Evolutionary conservation across 2,888 invertebrate species (phyloP).

Genomic region (Mechanitis messenoides): DNA sequence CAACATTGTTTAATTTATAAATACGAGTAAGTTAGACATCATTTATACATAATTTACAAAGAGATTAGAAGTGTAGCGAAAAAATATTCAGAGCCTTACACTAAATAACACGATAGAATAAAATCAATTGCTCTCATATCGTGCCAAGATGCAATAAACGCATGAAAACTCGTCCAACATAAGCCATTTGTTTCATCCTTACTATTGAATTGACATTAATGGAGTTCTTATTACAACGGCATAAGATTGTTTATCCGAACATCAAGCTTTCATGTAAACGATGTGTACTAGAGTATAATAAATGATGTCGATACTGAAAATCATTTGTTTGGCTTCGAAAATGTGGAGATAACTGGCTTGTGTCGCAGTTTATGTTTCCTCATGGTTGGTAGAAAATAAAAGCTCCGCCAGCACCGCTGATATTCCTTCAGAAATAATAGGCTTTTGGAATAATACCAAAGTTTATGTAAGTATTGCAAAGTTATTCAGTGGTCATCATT

Average conservation of each 20-base stretch:
- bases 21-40: not conserved
- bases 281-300: conserved; percentile 52
- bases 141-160: conserved; percentile 67
- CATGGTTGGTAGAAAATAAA: conserved; percentile 21
- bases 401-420: conserved; percentile 35
- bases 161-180: conserved; percentile 60
- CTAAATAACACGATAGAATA: conserved; percentile 51
- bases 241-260: conserved; percentile 15
- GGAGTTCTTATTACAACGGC: conserved; percentile 14
- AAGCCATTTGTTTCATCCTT: conserved; percentile 51
- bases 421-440: too few relatives aligned
- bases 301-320: conserved; percentile 59
- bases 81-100: conserved; percentile 12
- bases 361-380: conserved; percentile 26
- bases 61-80: not conserved
- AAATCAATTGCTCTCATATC: conserved; percentile 63
- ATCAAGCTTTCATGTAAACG: conserved; percentile 28
- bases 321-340: conserved; percentile 60
- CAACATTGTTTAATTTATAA: too few relatives aligned
- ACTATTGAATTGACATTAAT: conserved; percentile 15
- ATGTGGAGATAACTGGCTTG: conserved; percentile 36
- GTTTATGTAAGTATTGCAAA: too few relatives aligned
- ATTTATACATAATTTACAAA: not conserved
- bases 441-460: too few relatives aligned
- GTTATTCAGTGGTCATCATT: too few relatives aligned